Evolutionary conservation across 2,797 vertebrate genomes (phyloP), one percentile per base, ranked within the genome.

Genomic region (Helarctos malayanus): DNA sequence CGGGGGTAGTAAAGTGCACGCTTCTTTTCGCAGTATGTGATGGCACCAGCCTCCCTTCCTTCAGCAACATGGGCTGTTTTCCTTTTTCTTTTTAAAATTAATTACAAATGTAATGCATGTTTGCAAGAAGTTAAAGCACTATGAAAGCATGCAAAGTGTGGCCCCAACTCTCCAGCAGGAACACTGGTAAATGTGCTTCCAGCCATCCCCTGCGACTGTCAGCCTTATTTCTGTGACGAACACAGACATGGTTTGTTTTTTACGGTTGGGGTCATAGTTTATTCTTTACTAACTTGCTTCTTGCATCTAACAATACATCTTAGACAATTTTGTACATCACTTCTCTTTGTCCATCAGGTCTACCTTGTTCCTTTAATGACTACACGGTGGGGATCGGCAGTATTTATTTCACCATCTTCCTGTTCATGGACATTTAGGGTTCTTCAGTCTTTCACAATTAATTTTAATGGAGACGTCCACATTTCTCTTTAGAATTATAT

Each of bases 401-500:
- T 63, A n/a, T 78, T 52, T 86, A 69, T 65, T n/a, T 69, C 54
- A 57, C 65, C 16, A 25, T 69, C 54, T 95, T 85, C 52, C 83
- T 82, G 7, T 71, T 81, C 54, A 38, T 69, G 29, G 52, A 59
- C 82, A 69, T 35, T 54, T 65, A 75, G n/a, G 71, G 5, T 57
- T 81, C 85, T 81, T 90, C 47, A 79, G 23, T 75, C 86, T 88
- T 73, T 75, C 23, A 88, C 11, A 84, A 5, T 90, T 79, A 45
- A 41, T 93, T 91, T 68, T 82, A 92, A 69, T 75, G 19, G 6
- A 35, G 65, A 56, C 63, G 54, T 79, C 56, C 21, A 88, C 52
- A 91, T 96, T 86, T 93, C 90, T 91, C 71, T 81, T 91, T 27
- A 94, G 57, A 84, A 85, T 52, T 81, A 71, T 13, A 47, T 47